Percentiles rank a stretch among this genome's conserved stretches.
Conservation (phyloP, 2,113 vertebrate species). For the Neolamprologus modestus region DNA sequence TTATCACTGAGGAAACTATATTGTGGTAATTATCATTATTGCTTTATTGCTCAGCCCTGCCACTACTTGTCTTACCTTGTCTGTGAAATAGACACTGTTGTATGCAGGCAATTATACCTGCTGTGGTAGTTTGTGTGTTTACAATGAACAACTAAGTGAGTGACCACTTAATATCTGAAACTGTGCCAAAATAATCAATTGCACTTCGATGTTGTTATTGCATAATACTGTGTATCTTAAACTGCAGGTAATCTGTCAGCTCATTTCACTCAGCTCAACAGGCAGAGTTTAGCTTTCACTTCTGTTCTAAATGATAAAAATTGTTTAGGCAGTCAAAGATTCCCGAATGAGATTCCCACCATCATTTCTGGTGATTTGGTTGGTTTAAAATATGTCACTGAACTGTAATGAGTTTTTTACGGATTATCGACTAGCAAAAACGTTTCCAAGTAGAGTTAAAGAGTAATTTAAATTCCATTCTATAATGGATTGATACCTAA, state of each 20-base stretch:
- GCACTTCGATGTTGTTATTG: constrained; percentile 12
- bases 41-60: background rate
- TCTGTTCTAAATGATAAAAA: background rate
- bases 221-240: constrained; percentile 23
- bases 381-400: background rate
- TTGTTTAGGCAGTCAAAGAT: background rate
- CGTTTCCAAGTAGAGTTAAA: background rate
- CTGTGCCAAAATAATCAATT: constrained; percentile 36
- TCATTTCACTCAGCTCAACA: background rate
- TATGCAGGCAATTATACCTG: background rate
- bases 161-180: constrained; percentile 14
- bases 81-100: background rate
- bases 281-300: background rate
- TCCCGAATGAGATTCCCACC: background rate
- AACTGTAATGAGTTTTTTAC: background rate
- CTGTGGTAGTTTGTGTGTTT: constrained; percentile 30
- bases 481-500: background rate
- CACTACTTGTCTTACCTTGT: background rate
- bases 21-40: background rate
- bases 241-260: constrained; percentile 11
- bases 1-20: background rate
- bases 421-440: background rate
- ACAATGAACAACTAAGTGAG: constrained; percentile 4
- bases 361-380: background rate
- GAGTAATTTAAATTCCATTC: background rate